phyloP scores from a whole-genome alignment of 2,797 vertebrate species.

The Macrochelys suwanniensis region DNA sequence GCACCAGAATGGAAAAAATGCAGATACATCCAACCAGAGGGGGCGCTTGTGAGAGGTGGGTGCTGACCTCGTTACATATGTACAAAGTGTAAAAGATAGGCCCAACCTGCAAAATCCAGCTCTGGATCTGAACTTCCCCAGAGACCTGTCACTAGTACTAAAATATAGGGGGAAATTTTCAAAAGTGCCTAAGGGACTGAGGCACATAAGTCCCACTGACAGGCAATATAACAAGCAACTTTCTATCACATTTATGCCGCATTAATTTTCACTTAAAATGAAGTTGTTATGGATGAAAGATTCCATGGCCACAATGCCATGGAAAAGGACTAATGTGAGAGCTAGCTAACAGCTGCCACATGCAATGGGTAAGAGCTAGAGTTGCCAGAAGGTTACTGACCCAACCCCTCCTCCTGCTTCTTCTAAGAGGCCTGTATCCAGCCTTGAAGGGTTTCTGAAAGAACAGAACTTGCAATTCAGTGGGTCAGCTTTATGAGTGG shows the following conservation, averaged over 20 bases:
- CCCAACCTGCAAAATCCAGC: not conserved
- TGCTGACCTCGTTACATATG: not conserved
- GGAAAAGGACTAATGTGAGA: not conserved
- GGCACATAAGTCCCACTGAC: not conserved
- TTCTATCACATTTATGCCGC: slow-evolving; percentile 9
- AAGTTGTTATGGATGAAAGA: not conserved
- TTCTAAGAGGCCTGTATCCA: not conserved
- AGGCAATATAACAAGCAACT: not conserved
- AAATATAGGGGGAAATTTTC: not conserved
- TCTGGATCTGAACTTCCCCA: not conserved
- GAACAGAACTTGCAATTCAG: not conserved
- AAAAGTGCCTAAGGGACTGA: not conserved
- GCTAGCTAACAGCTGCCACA: not conserved
- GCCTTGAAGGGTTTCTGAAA: slow-evolving; percentile 22
- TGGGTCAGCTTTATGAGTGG: not conserved
- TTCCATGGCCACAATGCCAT: not conserved
- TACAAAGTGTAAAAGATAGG: not conserved
- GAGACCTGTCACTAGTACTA: not conserved
- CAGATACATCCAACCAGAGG: too few relatives aligned
- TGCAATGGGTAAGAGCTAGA: not conserved
- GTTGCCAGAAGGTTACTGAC: not conserved
- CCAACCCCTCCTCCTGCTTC: not conserved
- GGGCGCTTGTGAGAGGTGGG: too few relatives aligned
- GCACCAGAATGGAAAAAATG: too few relatives aligned
- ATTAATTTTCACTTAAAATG: slow-evolving; percentile 9